Evolutionary conservation across 2,888 invertebrate genomes (phyloP), one percentile per base, ranked within the genome.

Genomic region (Antheraea assamensis): DNA sequence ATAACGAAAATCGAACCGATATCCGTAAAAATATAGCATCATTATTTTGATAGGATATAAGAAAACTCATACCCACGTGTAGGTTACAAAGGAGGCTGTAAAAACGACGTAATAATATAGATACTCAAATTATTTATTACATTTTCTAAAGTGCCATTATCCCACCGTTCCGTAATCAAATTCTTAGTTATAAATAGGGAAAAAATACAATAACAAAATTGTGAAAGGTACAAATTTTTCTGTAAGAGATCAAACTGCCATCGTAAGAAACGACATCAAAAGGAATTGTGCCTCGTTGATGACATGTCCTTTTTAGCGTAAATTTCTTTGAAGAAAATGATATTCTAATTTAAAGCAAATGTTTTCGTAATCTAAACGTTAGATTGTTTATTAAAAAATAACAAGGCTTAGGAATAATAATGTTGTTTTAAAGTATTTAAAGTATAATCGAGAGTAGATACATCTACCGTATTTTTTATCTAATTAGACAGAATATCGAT

Each of bases 21-120:
- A 58, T 58, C 21, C 58, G 58, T 58, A 58, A 58, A 5, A 24
- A 24, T 58, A 58, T 24, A 52, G 52, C 21, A 24, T 24, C 58
- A 58, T 58, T 58, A 64, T 13, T 5, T 64, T 64, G 27, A 64
- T 64, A 15, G 61, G 35, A 35, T 68, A 35, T 35, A 35, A 68
- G 24, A 31, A 68, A 68, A 68, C n/a, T 35, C 19, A 31, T 31
- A 27, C 66, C 19, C 17, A 64, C n/a, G 58, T 24, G n/a, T 24
- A 24, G 24, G 24, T 31, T 24, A 66, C 66, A 66, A 66, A 66
- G 31, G 19, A 66, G 31, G 58, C n/a, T 52, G 21, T 72, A 74
- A 76, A 74, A 73, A 71, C 13, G 42, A 71, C 35, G 71, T 73
- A 21, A 15, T 24, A 55, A 73, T 35, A 35, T 68, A 35, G 31